Conservation (phyloP, 1,140 invertebrate species). For the Theocolax elegans region DNA sequence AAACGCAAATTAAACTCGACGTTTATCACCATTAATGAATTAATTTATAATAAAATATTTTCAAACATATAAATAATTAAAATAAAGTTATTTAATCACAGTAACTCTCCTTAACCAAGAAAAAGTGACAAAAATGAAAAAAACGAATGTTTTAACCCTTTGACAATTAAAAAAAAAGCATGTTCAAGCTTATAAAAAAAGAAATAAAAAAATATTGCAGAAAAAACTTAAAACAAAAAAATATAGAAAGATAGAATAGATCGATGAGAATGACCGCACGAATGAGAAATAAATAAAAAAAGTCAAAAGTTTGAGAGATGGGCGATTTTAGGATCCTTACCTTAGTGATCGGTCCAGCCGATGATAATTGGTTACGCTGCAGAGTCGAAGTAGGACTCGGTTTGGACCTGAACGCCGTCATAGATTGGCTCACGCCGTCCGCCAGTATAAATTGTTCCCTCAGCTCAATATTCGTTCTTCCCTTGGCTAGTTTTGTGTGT, state of each 20-base stretch:
- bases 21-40: no score
- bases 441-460: conserved; percentile 98
- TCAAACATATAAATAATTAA: no score
- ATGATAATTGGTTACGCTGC: conserved; percentile 73
- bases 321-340: conserved; percentile 68
- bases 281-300: not conserved
- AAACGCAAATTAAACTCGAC: no score
- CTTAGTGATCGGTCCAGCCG: conserved; percentile 92
- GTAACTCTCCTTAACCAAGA: no score
- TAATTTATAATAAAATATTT: no score
- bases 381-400: conserved; percentile 80
- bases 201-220: not conserved
- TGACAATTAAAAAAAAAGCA: no score
- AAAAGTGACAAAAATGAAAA: no score
- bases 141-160: no score
- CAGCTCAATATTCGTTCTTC: conserved; percentile 98
- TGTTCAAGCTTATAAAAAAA: no score
- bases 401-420: conserved; percentile 95
- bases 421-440: conserved; percentile 95
- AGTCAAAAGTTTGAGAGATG: not conserved
- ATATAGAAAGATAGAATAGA: not conserved
- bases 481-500: conserved; percentile 83
- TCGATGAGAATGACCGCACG: not conserved
- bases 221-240: no score
- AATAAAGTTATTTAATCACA: no score